phyloP scores from a whole-genome alignment of 2,113 vertebrate species.

The Lophius piscatorius region DNA sequence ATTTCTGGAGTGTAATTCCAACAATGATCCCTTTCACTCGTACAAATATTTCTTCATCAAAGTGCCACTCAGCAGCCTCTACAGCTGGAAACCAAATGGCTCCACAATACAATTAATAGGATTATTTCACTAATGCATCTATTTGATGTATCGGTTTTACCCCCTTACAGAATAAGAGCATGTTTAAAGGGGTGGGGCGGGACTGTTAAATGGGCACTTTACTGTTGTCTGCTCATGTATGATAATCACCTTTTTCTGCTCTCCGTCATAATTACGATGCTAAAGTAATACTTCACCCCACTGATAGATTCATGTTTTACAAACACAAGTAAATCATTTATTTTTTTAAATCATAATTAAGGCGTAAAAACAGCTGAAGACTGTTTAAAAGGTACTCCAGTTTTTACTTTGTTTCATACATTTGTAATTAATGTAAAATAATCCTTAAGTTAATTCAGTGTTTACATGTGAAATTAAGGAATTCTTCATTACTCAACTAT shows the following conservation, averaged over 20 bases:
- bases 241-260: conserved; percentile 7
- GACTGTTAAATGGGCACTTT: too few species aligned
- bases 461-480: too few species aligned
- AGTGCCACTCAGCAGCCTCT: conserved; percentile 33
- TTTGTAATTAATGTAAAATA: too few species aligned
- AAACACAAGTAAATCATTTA: too few species aligned
- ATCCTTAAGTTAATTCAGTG: too few species aligned
- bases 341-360: too few species aligned
- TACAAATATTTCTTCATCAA: conserved; percentile 28
- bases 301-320: too few species aligned
- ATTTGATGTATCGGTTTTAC: conserved; percentile 34
- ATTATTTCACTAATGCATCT: conserved; percentile 49
- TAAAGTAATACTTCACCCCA: too few species aligned
- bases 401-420: too few species aligned
- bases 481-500: too few species aligned
- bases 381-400: too few species aligned
- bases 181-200: conserved; percentile 13
- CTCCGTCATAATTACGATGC: conserved; percentile 1
- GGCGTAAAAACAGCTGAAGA: neutral
- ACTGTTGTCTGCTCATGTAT: conserved; percentile 12
- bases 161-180: conserved; percentile 19
- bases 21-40: conserved; percentile 42
- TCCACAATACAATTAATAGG: conserved; percentile 39
- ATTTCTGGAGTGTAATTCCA: conserved; percentile 35
- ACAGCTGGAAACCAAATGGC: conserved; percentile 22